Evolutionary conservation across 2,797 vertebrate genomes (phyloP).

Genomic region (Perodicticus potto): DNA sequence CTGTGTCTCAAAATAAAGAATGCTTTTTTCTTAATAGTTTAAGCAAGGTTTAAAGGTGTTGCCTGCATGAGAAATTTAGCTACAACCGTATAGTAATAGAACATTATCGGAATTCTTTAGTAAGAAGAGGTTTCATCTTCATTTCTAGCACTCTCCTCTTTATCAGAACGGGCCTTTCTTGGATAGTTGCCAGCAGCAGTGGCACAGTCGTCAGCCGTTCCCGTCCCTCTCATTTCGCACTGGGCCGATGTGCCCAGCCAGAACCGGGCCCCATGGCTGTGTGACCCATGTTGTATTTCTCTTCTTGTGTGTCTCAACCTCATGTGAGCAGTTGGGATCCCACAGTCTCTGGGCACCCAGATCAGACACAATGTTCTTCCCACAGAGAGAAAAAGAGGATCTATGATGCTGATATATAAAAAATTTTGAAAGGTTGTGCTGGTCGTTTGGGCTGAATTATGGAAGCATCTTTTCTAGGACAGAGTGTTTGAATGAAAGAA

Average conservation of each 20-base stretch:
- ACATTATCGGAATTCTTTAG: not conserved
- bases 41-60: not conserved
- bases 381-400: slow-evolving; percentile 32
- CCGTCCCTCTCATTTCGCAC: slow-evolving; percentile 59
- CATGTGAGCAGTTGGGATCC: slow-evolving; percentile 61
- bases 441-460: slow-evolving; percentile 52
- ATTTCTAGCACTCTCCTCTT: slow-evolving; percentile 46
- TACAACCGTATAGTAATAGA: slow-evolving; percentile 19
- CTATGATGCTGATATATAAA: slow-evolving; percentile 26
- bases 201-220: slow-evolving; percentile 25
- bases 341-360: not conserved
- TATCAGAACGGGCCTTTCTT: slow-evolving; percentile 58
- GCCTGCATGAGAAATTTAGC: not conserved
- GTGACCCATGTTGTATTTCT: not conserved
- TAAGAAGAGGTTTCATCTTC: not conserved
- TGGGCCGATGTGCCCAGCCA: slow-evolving; percentile 13
- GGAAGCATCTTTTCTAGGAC: slow-evolving; percentile 41
- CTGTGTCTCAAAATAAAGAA: slow-evolving; percentile 50
- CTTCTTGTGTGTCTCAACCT: slow-evolving; percentile 11
- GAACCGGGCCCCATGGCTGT: not conserved
- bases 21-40: not conserved
- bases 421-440: slow-evolving; percentile 13
- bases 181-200: slow-evolving; percentile 43
- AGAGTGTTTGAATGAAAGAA: slow-evolving; percentile 20
- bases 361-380: not conserved